Evolutionary conservation across 2,797 vertebrate genomes (phyloP).

Genomic region (Mallotus villosus): DNA sequence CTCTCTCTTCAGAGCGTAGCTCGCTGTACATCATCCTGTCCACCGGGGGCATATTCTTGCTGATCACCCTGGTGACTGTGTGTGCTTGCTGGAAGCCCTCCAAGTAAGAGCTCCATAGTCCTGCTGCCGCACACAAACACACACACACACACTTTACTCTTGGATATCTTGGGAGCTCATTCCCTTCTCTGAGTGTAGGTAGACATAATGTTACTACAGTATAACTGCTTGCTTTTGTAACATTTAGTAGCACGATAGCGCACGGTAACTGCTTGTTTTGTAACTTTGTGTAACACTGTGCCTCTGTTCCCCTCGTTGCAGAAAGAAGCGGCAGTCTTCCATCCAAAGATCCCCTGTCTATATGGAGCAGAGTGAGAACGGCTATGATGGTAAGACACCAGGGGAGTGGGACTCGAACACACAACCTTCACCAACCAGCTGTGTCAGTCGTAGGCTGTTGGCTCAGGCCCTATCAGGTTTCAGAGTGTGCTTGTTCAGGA

Average conservation of each 20-base stretch:
- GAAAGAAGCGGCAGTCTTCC: conserved; percentile 84
- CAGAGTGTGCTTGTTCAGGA: background rate
- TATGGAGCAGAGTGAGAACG: conserved; percentile 83
- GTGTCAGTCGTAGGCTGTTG: too few relatives aligned
- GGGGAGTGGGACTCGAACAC: too few relatives aligned
- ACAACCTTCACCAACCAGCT: too few relatives aligned
- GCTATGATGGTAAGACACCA: conserved; percentile 81
- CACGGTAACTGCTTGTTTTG: too few relatives aligned
- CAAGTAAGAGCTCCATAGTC: conserved; percentile 76
- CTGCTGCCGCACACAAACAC: too few relatives aligned
- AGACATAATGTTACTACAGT: too few relatives aligned
- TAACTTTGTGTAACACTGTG: background rate
- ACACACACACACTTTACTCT: too few relatives aligned
- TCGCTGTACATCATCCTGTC: conserved; percentile 98
- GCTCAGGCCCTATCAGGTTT: too few relatives aligned
- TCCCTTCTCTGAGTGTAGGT: too few relatives aligned
- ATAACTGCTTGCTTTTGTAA: too few relatives aligned
- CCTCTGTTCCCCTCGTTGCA: conserved; percentile 43
- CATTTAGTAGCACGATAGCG: too few relatives aligned
- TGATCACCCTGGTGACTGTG: conserved; percentile 97
- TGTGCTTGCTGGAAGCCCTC: conserved; percentile 99
- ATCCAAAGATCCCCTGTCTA: conserved; percentile 81
- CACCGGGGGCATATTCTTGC: conserved; percentile 96
- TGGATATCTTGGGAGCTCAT: too few relatives aligned
- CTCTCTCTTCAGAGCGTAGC: conserved; percentile 81